Percentiles rank a stretch among this genome's conserved stretches.
These are phyloP conservation scores for Miniopterus natalensis DNA, from an alignment of 2,113 vertebrate species.

Conservation along the genomic window DNA sequence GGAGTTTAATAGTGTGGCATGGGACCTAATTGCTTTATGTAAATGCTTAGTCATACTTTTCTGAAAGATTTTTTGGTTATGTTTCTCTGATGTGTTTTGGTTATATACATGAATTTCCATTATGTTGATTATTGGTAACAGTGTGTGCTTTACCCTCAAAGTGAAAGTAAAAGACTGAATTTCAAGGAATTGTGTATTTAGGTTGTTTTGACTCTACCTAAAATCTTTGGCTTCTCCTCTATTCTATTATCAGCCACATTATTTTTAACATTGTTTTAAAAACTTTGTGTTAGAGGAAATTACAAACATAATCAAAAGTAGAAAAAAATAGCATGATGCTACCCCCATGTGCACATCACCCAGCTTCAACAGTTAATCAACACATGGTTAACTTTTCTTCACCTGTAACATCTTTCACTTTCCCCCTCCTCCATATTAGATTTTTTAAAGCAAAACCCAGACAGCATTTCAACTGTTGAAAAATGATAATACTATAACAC, in stretches of 20 bases:
- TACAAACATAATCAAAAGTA: slow-evolving; percentile 35
- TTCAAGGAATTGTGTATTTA: slow-evolving; percentile 49
- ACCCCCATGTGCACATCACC: not conserved
- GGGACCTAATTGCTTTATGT: slow-evolving; percentile 40
- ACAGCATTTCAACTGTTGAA: slow-evolving; percentile 41
- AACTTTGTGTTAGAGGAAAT: not conserved
- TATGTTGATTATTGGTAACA: slow-evolving; percentile 34
- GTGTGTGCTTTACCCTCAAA: not conserved
- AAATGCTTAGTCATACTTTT: slow-evolving; percentile 42
- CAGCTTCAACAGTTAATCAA: slow-evolving; percentile 8
- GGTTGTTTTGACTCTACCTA: slow-evolving; percentile 3
- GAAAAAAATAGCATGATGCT: not conserved
- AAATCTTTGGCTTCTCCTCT: not conserved
- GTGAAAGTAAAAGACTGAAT: slow-evolving; percentile 44
- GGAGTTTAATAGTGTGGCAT: not conserved
- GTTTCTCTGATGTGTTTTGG: slow-evolving; percentile 40
- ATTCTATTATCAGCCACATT: not conserved
- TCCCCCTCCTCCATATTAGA: not conserved
- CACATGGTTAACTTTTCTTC: not conserved
- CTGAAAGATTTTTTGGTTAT: not conserved
- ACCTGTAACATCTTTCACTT: not conserved
- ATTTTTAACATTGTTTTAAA: slow-evolving; percentile 14
- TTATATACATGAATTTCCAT: slow-evolving; percentile 49
- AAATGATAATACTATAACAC: slow-evolving; percentile 40
- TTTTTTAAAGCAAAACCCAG: slow-evolving; percentile 47